Conservation (phyloP, 2,113 vertebrate genomes). For the Terrapene triunguis region DNA sequence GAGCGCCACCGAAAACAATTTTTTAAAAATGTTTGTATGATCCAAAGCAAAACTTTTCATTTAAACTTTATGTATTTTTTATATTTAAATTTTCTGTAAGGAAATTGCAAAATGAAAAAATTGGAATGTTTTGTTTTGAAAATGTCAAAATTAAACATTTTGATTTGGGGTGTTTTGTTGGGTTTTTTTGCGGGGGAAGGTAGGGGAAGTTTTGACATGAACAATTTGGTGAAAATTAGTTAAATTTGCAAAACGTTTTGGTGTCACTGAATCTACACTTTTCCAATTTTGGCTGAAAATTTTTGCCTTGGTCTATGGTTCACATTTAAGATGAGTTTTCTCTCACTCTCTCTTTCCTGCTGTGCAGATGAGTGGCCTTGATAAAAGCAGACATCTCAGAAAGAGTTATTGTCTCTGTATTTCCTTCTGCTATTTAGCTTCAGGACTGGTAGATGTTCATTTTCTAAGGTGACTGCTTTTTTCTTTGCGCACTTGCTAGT, state of each 20-base stretch:
- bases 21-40: background rate
- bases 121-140: background rate
- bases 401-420: constrained; percentile 56
- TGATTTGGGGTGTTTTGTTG: background rate
- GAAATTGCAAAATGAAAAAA: background rate
- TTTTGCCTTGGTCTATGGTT: background rate
- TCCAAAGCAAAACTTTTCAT: background rate
- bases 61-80: background rate
- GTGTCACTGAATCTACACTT: background rate
- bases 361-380: constrained; percentile 54
- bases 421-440: constrained; percentile 58
- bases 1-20: background rate
- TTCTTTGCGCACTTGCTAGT: constrained; percentile 8
- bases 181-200: no score
- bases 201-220: background rate
- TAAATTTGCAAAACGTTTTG: background rate
- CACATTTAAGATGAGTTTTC: constrained; percentile 49
- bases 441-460: constrained; percentile 58
- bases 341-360: constrained; percentile 13
- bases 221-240: background rate
- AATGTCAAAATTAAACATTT: background rate
- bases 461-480: constrained; percentile 56
- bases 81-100: background rate
- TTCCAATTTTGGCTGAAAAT: background rate
- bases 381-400: constrained; percentile 56